phyloP scores from a whole-genome alignment of 2,797 vertebrate species.

The Hirundo rustica region DNA sequence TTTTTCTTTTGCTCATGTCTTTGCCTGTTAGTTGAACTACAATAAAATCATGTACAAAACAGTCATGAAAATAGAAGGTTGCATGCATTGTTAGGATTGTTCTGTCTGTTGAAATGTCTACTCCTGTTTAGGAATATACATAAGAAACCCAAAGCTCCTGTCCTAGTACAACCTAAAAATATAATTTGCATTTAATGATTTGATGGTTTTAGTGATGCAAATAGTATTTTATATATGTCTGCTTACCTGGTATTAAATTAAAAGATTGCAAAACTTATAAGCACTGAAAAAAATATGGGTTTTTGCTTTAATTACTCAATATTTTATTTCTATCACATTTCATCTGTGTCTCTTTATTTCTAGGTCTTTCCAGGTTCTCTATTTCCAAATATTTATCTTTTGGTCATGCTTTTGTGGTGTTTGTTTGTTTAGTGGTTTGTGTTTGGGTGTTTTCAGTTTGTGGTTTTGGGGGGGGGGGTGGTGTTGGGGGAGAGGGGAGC shows the following conservation, averaged over 20 bases:
- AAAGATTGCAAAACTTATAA: neutral
- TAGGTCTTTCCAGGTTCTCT: neutral
- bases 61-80: neutral
- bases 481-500: fast-evolving
- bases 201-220: neutral
- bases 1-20: neutral
- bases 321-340: neutral
- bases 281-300: neutral
- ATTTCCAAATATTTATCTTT: neutral
- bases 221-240: neutral
- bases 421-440: neutral
- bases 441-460: neutral
- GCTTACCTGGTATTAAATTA: neutral
- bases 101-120: neutral
- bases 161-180: neutral
- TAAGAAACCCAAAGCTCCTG: neutral
- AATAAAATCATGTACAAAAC: neutral
- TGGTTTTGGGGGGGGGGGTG: fast-evolving
- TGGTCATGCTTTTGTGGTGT: neutral
- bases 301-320: neutral
- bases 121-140: neutral
- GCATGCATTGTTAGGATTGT: neutral
- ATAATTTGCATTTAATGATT: neutral
- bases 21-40: neutral
- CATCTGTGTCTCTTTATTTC: neutral